A percentile compares a stretch with the other conserved stretches of the same genome.
Conservation (phyloP, 2,888 invertebrate genomes). For the Amiota mariae region DNA sequence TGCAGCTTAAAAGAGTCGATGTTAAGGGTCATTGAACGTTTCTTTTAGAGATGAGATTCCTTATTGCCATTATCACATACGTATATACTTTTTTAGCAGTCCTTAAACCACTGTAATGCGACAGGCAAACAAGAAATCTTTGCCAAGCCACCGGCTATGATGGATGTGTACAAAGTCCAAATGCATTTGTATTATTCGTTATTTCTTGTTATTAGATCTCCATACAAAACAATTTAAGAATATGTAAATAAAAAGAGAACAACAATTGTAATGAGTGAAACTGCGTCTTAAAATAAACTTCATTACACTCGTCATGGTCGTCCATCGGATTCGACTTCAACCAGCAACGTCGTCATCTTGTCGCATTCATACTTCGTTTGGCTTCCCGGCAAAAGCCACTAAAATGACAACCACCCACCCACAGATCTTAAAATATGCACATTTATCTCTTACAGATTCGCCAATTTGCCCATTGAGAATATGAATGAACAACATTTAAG, state of each 20-base stretch:
- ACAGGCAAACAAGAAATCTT: conserved; percentile 7
- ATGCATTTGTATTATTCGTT: conserved; percentile 16
- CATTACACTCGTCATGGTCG: neutral
- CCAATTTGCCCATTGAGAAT: conserved; percentile 75
- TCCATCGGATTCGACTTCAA: no score
- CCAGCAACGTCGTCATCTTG: neutral
- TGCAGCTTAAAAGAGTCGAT: no score
- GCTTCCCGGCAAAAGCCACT: conserved; percentile 34
- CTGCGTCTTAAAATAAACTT: conserved; percentile 54
- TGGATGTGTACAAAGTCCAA: conserved; percentile 65
- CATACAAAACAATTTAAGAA: neutral
- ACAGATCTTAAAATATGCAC: neutral
- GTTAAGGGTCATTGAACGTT: no score
- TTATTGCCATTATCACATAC: no score
- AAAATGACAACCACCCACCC: neutral
- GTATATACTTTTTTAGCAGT: no score
- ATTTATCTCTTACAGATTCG: conserved; percentile 71
- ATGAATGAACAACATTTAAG: conserved; percentile 79
- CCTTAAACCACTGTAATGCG: neutral
- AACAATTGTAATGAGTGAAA: conserved; percentile 31
- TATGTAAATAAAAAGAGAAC: neutral
- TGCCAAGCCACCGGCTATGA: conserved; percentile 24
- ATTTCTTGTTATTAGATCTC: no score
- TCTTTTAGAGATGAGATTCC: no score
- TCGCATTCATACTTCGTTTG: conserved; percentile 39